A percentile compares a stretch with the other conserved stretches of the same genome.
Conservation (phyloP, 92 coral and sea anemone species). For the Parazoanthus darwini region DNA sequence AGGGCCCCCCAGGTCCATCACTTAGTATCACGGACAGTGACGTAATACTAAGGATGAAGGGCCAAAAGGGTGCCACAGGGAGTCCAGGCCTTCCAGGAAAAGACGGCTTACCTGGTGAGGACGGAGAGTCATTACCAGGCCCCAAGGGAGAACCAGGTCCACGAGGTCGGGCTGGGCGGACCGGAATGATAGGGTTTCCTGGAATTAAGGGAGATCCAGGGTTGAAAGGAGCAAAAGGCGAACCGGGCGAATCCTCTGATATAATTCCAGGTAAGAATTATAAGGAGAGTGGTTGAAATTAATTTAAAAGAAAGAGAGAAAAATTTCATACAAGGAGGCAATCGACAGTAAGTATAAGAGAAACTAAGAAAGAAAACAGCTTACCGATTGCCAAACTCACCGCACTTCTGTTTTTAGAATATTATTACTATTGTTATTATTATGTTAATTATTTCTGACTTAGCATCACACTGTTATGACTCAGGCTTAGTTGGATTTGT, state of each 20-base stretch:
- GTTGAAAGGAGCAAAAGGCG: conserved; percentile 22
- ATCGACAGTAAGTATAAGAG: too few species aligned
- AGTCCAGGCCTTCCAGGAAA: conserved; percentile 16
- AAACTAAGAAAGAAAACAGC: too few species aligned
- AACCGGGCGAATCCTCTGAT: conserved; percentile 18
- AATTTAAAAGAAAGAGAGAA: neutral
- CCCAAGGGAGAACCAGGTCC: conserved; percentile 37
- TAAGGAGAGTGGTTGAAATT: neutral
- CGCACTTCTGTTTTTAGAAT: neutral
- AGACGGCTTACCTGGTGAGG: conserved; percentile 23
- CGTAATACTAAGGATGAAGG: neutral
- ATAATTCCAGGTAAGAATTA: conserved; percentile 1
- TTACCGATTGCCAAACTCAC: neutral
- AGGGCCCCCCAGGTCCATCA: conserved; percentile 27
- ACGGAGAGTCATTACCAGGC: conserved; percentile 28
- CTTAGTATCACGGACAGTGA: neutral
- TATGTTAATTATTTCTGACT: too few species aligned
- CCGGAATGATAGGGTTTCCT: conserved; percentile 32
- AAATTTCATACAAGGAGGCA: neutral
- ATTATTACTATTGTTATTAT: too few species aligned
- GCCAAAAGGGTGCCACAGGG: conserved; percentile 14
- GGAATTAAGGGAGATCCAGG: conserved; percentile 24
- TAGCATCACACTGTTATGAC: too few species aligned
- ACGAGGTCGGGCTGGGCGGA: conserved; percentile 20
- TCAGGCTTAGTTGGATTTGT: too few species aligned